Base-by-base conservation (phyloP, 2,113 vertebrate genomes). In the Ciconia stormi region DNA sequence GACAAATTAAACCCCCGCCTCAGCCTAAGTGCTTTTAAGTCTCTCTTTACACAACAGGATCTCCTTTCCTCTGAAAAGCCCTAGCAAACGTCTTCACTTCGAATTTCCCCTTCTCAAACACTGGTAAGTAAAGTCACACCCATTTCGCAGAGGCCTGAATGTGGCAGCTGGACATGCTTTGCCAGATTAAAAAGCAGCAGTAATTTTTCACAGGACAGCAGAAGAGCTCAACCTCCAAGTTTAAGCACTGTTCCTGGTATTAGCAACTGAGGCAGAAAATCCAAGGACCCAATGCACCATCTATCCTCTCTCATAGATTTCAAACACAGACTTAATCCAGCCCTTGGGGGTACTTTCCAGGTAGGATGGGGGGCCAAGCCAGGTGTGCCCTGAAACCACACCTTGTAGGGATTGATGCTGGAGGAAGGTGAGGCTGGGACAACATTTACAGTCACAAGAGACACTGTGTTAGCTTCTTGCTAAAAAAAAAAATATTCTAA, bases 151-250 rank as follows among this genome's bases (percentile, higher is more conserved):
- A 49, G 62, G 52, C 29, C 78, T 50, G 69, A 40, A 63, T 12
- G 12, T 7, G 13, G 78, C 52, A 91, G 50, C 42, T 0, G 0
- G 42, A 70, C 0, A 0, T 36, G n/a, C 52, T 74, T 18, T 36
- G 25, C 56, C 59, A 55, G 56, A 49, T 38, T 32, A 42, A 84
- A 86, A 89, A 49, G 38, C 38, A 56, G 47, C 25, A 67, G 38
- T 30, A 62, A 26, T 59, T 88, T 77, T 82, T 67, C 85, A 88
- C 49, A 88, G 16, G 55, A 70, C 53, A 58, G 52, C 26, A 55
- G 7, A 10, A 73, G 32, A 88, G 27, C 55, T 89, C 63, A 34
- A 11, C 26, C 23, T 82, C 56, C 52, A 71, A 42, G 34, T 53
- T 36, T 26, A 38, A 63, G 40, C 11, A n/a, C 47, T 27, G 13